Evolutionary conservation across 2,797 vertebrate genomes (phyloP).

Genomic region (Acestrorhynchus altus): DNA sequence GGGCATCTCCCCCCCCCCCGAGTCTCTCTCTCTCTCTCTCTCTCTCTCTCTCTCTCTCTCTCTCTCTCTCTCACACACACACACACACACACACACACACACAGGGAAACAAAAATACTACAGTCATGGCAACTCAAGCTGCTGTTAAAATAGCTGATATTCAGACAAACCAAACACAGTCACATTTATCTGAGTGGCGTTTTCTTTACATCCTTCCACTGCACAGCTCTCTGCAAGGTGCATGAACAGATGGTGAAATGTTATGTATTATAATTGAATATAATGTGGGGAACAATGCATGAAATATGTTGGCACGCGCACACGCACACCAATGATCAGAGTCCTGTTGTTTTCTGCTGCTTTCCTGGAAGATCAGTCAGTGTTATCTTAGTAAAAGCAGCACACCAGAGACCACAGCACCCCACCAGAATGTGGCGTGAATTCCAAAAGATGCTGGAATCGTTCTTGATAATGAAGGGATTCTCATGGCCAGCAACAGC

Average conservation of each 20-base stretch:
- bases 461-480: too few species aligned
- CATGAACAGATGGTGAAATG: neutral
- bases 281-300: conserved; percentile 21
- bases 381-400: conserved; percentile 24
- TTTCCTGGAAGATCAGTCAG: conserved; percentile 23
- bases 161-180: neutral
- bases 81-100: conserved; percentile 41
- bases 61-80: conserved; percentile 32
- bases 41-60: too few species aligned
- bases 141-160: neutral
- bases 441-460: too few species aligned
- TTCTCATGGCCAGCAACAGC: too few species aligned
- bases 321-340: conserved; percentile 23
- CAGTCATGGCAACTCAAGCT: neutral
- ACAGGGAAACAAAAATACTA: conserved; percentile 7
- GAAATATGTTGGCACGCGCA: neutral
- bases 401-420: conserved; percentile 5
- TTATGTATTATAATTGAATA: conserved; percentile 10
- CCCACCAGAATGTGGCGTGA: neutral
- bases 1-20: neutral
- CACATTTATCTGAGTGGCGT: neutral
- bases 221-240: neutral
- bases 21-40: too few species aligned
- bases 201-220: neutral
- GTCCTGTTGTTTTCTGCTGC: neutral